These are phyloP conservation scores for Anisognathus igniventris DNA, from an alignment of 2,797 vertebrate genomes.

Conservation along the genomic window DNA sequence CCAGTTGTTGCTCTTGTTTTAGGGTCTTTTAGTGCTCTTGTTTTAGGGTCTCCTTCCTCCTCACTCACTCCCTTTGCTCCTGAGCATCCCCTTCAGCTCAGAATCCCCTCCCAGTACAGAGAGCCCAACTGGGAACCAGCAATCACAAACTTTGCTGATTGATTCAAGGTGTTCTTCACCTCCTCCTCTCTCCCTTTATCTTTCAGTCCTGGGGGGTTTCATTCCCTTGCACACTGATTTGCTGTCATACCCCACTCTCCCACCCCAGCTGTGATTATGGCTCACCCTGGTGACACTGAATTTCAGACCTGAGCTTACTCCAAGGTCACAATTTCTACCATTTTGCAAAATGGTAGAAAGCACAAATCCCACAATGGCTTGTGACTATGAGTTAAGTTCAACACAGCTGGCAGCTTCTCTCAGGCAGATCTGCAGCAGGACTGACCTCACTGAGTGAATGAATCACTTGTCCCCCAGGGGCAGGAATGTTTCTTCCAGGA, in stretches of 20 bases:
- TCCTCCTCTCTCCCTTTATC: not conserved
- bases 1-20: not conserved
- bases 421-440: constrained; percentile 31
- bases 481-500: constrained; percentile 62
- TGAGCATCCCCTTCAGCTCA: not conserved
- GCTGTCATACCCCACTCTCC: not conserved
- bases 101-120: not conserved
- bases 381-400: not conserved
- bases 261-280: not conserved
- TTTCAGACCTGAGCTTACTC: not conserved
- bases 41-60: not conserved
- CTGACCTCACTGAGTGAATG: constrained; percentile 62
- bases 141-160: not conserved
- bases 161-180: not conserved
- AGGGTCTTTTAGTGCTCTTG: not conserved
- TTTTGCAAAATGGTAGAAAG: not conserved
- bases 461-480: constrained; percentile 66
- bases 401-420: not conserved
- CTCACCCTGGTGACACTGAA: not conserved
- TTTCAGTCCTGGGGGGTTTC: not conserved
- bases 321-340: not conserved
- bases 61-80: not conserved
- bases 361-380: not conserved
- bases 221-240: not conserved
- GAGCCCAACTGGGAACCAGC: not conserved